Base-by-base conservation (phyloP, 2,797 vertebrate species). In the Prunella strophiata region DNA sequence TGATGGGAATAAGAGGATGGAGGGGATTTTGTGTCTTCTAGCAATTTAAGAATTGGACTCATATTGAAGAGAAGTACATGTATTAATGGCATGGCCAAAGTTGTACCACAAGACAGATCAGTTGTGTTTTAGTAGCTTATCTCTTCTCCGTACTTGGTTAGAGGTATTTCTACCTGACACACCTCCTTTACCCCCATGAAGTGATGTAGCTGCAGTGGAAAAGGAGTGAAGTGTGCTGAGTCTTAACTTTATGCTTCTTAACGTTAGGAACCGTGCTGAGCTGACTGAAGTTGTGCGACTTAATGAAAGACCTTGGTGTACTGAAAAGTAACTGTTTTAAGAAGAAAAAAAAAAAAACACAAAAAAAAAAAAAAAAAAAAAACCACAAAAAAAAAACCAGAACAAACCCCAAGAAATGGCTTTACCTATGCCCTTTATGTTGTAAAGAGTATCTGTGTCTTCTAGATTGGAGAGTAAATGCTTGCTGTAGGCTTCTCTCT, bases 21-120 rank as follows among this genome's bases (percentile, higher is more conserved):
- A 48, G 59, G n/a, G 11, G 3, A 2, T 36, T 75, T 80, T 77
- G 7, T 68, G 15, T 42, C 15, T 61, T 70, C 12, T 48, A 77
- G 27, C 21, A 52, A 1, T n/a, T 22, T 17, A 26, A 72, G 72
- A 73, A 48, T 34, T 62, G 29, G 21, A 52, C 25, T 70, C 3
- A 3, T 7, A 16, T 57, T 65, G 20, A 61, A 32, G n/a, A 58
- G 36, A 68, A 71, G 26, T 74, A 15, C 6, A 5, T n/a, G 4
- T 80, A 17, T 76, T 76, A 8, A 8, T n/a, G 10, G 7, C 27
- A 26, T 29, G 17, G 10, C 38, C n/a, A 21, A 38, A 68, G 12
- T 47, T 66, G 18, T 0, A 1, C 72, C 23, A 70, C 0, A 0
- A 55, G 32, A 55, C 74, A 54, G 52, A 73, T 71, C 11, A 76